phyloP scores from a whole-genome alignment of 2,888 invertebrate species.

The Chrysolina oricalcia region DNA sequence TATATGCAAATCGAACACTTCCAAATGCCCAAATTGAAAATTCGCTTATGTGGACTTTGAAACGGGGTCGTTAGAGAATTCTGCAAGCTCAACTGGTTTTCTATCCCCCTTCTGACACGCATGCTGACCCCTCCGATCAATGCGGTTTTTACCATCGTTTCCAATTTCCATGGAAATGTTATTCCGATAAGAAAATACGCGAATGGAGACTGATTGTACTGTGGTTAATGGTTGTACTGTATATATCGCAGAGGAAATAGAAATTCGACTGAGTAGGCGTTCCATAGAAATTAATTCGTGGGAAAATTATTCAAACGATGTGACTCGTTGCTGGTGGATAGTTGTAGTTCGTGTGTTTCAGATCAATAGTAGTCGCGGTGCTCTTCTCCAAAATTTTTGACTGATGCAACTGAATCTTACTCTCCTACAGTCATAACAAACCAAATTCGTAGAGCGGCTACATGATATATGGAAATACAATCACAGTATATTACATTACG shows the following conservation, averaged over 20 bases:
- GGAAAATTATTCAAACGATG: too few relatives aligned
- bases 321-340: too few relatives aligned
- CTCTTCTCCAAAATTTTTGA: too few relatives aligned
- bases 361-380: too few relatives aligned
- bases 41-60: constrained; percentile 48
- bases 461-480: too few relatives aligned
- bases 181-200: background rate
- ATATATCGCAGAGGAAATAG: background rate
- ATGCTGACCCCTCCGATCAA: background rate
- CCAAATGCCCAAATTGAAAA: constrained; percentile 59
- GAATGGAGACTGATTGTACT: background rate
- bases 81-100: constrained; percentile 23
- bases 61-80: constrained; percentile 26
- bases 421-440: too few relatives aligned
- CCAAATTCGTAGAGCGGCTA: too few relatives aligned
- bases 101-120: background rate
- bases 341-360: too few relatives aligned
- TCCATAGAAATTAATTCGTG: background rate
- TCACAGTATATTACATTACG: too few relatives aligned
- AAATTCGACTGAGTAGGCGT: background rate
- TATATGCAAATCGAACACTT: constrained; percentile 60
- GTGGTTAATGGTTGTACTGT: background rate
- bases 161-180: background rate
- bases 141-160: background rate
- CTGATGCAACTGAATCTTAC: too few relatives aligned